These are phyloP conservation scores for Myotis planiceps DNA, from an alignment of 2,797 vertebrate species.

Conservation along the genomic window DNA sequence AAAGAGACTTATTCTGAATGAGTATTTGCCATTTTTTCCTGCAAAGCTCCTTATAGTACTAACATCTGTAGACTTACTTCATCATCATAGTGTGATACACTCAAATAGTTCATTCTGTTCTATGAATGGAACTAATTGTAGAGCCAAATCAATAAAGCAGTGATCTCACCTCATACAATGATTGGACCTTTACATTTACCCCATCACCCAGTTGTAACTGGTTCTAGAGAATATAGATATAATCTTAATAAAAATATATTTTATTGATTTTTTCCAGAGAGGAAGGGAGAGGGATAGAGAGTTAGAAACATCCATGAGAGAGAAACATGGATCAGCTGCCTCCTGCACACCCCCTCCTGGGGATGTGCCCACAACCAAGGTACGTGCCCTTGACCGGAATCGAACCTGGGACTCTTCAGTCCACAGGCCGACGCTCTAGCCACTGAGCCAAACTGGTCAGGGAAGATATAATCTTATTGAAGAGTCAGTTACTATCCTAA, in stretches of 20 bases:
- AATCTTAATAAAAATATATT: background rate
- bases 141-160: background rate
- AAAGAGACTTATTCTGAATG: background rate
- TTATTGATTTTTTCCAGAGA: no score
- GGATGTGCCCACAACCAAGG: no score
- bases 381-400: no score
- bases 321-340: no score
- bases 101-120: background rate
- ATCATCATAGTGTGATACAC: background rate
- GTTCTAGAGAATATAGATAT: background rate
- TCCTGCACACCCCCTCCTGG: no score
- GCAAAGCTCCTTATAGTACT: background rate
- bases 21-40: background rate
- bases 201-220: background rate
- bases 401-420: no score
- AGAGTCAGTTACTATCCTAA: background rate
- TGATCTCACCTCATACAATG: background rate
- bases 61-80: background rate
- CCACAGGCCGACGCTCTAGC: no score
- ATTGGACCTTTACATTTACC: background rate
- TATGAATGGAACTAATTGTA: background rate
- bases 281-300: no score
- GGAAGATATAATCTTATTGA: background rate
- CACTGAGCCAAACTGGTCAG: no score
- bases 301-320: no score